Conservation (phyloP, 2,888 invertebrate genomes). For the Platycheirus albimanus region DNA sequence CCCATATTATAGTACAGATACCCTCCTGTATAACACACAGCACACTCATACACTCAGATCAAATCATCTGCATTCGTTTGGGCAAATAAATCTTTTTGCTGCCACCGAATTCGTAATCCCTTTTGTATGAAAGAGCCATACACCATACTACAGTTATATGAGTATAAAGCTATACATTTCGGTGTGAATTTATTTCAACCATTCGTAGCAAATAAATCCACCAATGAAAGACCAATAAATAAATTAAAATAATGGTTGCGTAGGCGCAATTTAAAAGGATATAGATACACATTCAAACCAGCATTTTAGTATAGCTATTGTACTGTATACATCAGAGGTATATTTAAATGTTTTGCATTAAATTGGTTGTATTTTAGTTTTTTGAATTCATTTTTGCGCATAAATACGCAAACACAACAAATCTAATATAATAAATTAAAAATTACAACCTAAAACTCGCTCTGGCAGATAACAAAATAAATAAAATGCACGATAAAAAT, state of each 20-base stretch:
- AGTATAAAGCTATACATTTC: constrained; percentile 33
- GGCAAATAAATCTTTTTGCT: constrained; percentile 68
- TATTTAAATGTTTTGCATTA: constrained; percentile 39
- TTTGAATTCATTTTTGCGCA: constrained; percentile 40
- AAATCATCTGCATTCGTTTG: constrained; percentile 73
- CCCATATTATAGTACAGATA: too few species aligned
- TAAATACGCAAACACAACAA: constrained; percentile 63
- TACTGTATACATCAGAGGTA: background rate
- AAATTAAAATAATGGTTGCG: constrained; percentile 81
- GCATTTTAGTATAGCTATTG: too few species aligned
- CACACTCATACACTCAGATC: constrained; percentile 43
- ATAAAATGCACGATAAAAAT: constrained; percentile 49
- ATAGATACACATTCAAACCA: constrained; percentile 32
- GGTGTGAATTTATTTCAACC: constrained; percentile 71
- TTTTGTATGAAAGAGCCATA: constrained; percentile 52
- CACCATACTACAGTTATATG: background rate
- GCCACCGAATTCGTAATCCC: constrained; percentile 71
- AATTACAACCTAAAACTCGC: constrained; percentile 52
- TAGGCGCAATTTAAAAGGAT: constrained; percentile 72
- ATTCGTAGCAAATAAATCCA: constrained; percentile 80
- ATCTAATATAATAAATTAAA: constrained; percentile 73
- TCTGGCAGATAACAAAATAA: constrained; percentile 1
- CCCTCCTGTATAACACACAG: background rate
- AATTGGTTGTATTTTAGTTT: background rate
- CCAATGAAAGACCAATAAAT: constrained; percentile 82